These are phyloP conservation scores for Ceryle rudis DNA, from an alignment of 2,797 vertebrate species.

Conservation along the genomic window DNA sequence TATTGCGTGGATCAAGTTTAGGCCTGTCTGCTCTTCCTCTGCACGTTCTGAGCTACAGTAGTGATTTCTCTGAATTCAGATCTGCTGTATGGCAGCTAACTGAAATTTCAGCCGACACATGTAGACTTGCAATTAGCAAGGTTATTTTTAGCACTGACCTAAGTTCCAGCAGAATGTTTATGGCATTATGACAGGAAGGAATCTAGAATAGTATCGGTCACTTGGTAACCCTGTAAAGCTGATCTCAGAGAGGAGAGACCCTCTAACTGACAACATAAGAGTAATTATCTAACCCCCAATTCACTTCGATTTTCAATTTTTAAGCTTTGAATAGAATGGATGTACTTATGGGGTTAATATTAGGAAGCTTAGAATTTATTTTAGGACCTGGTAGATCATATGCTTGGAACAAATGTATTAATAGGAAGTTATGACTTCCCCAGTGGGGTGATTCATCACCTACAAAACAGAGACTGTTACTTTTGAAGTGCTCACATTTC, in stretches of 20 bases:
- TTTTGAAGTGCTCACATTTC: not conserved
- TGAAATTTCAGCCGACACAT: conserved; percentile 83
- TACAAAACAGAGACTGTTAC: not conserved
- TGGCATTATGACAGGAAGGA: conserved; percentile 70
- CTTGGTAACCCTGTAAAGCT: conserved; percentile 72
- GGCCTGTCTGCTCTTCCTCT: conserved; percentile 43
- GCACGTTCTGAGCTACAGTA: conserved; percentile 49
- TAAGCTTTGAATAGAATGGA: not conserved
- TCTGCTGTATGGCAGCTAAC: conserved; percentile 60
- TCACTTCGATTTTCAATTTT: not conserved
- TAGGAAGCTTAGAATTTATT: conserved; percentile 46
- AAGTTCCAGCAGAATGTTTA: conserved; percentile 83
- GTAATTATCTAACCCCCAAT: not conserved
- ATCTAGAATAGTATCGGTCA: conserved; percentile 65
- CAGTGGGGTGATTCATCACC: conserved; percentile 23
- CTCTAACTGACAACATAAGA: not conserved
- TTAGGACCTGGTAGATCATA: conserved; percentile 51
- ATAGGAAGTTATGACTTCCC: conserved; percentile 56
- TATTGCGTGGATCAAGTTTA: conserved; percentile 41
- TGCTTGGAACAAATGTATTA: conserved; percentile 70
- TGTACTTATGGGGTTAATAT: conserved; percentile 14
- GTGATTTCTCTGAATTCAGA: conserved; percentile 75
- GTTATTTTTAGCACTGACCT: conserved; percentile 92
- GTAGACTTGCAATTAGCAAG: conserved; percentile 82
- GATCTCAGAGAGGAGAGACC: not conserved